A percentile compares a stretch with the other conserved stretches of the same genome.
Evolutionary conservation across 2,888 invertebrate species (phyloP).

Genomic region (Hirtodrosophila histrioides): DNA sequence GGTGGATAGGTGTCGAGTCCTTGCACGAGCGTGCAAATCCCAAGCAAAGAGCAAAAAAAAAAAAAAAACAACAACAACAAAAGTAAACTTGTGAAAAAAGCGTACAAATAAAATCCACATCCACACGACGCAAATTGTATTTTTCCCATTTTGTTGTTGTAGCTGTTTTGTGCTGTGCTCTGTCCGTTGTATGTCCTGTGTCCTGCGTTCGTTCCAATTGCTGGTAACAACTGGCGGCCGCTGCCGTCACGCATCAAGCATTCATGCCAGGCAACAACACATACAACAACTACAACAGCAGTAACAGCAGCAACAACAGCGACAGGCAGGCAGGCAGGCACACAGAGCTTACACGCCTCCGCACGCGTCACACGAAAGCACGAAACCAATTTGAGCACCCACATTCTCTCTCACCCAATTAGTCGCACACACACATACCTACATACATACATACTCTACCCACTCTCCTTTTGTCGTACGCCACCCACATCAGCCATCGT

Average conservation of each 20-base stretch:
- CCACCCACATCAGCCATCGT: slow-evolving; percentile 40
- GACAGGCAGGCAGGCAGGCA: too few species aligned
- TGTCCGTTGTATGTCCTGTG: slow-evolving; percentile 42
- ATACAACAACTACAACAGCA: slow-evolving; percentile 29
- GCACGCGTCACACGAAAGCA: slow-evolving; percentile 76
- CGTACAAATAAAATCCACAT: slow-evolving; percentile 69
- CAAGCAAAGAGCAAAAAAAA: slow-evolving; percentile 54
- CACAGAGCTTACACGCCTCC: slow-evolving; percentile 72
- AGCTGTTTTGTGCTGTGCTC: slow-evolving; percentile 30
- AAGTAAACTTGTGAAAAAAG: slow-evolving; percentile 56
- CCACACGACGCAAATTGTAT: slow-evolving; percentile 70
- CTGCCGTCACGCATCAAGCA: slow-evolving; percentile 78
- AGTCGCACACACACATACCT: slow-evolving; percentile 76
- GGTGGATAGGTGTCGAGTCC: slow-evolving; percentile 59
- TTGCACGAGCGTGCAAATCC: slow-evolving; percentile 72
- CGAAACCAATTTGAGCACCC: slow-evolving; percentile 82
- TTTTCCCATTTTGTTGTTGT: slow-evolving; percentile 36
- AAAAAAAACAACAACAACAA: too few species aligned
- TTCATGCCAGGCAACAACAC: slow-evolving; percentile 65
- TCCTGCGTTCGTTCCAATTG: slow-evolving; percentile 67
- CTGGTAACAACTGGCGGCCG: slow-evolving; percentile 77
- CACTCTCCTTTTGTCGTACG: slow-evolving; percentile 17
- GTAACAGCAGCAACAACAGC: slow-evolving; percentile 24
- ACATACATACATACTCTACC: slow-evolving; percentile 48
- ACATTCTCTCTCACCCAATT: slow-evolving; percentile 83